phyloP scores from a whole-genome alignment of 2,113 vertebrate species.

The Shinisaurus crocodilurus region DNA sequence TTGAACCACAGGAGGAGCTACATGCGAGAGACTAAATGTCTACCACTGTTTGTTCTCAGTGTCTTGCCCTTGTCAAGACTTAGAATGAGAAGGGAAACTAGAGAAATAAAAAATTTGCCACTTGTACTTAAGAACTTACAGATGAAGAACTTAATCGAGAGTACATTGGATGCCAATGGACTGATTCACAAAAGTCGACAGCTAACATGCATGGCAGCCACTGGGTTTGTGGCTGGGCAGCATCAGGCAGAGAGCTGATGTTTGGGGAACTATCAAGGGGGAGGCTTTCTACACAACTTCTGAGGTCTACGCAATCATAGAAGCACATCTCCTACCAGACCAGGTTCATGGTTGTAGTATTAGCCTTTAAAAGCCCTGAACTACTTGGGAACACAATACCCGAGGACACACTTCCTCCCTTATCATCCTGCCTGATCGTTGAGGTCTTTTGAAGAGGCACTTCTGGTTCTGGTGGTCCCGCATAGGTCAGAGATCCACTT shows the following conservation, averaged over 20 bases:
- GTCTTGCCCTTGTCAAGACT: background rate
- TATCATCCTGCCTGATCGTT: too few species aligned
- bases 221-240: background rate
- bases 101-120: constrained; percentile 10
- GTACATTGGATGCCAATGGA: background rate
- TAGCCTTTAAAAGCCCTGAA: too few species aligned
- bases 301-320: background rate
- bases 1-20: background rate
- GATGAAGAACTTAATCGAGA: background rate
- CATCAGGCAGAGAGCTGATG: background rate
- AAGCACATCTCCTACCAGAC: background rate
- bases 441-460: too few species aligned
- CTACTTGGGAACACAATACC: too few species aligned
- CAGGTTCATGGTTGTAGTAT: too few species aligned
- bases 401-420: too few species aligned
- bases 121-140: background rate
- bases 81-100: background rate
- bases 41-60: background rate
- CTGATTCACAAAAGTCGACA: background rate
- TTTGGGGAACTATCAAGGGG: background rate
- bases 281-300: background rate
- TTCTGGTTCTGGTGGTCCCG: too few species aligned
- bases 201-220: background rate
- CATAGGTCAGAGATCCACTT: too few species aligned
- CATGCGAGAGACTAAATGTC: background rate